phyloP scores from a whole-genome alignment of 2,888 invertebrate genomes.

The Drosophila pegasa region DNA sequence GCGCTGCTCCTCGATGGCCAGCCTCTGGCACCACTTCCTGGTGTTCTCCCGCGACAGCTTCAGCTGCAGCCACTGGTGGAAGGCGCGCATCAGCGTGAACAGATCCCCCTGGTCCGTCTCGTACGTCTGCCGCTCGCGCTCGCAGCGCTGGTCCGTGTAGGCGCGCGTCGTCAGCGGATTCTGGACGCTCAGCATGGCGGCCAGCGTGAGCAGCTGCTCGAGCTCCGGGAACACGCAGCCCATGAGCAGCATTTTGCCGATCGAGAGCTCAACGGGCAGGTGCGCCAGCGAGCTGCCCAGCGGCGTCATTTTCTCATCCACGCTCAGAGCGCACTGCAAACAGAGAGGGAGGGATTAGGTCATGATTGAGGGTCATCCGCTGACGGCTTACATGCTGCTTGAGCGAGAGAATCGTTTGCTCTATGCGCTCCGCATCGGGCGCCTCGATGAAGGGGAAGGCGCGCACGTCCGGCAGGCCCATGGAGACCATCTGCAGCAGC shows the following conservation, averaged over 20 bases:
- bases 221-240: constrained; percentile 95
- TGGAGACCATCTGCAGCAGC: constrained; percentile 95
- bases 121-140: constrained; percentile 91
- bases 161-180: constrained; percentile 96
- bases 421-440: constrained; percentile 93
- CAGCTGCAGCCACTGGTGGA: constrained; percentile 94
- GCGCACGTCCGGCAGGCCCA: constrained; percentile 95
- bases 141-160: constrained; percentile 93
- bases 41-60: constrained; percentile 87
- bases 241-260: constrained; percentile 98
- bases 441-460: constrained; percentile 98
- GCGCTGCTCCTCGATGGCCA: constrained; percentile 98
- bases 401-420: constrained; percentile 93
- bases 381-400: constrained; percentile 90
- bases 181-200: constrained; percentile 96
- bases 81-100: constrained; percentile 93
- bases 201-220: constrained; percentile 94
- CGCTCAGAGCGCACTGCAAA: constrained; percentile 90
- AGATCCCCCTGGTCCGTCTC: constrained; percentile 99
- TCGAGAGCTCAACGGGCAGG: constrained; percentile 96
- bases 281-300: constrained; percentile 94
- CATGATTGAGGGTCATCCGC: background rate
- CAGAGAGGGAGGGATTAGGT: background rate
- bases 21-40: constrained; percentile 93
- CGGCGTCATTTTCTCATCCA: constrained; percentile 92